Base-by-base conservation (phyloP, 2,888 invertebrate genomes). In the Zele albiditarsus region DNA sequence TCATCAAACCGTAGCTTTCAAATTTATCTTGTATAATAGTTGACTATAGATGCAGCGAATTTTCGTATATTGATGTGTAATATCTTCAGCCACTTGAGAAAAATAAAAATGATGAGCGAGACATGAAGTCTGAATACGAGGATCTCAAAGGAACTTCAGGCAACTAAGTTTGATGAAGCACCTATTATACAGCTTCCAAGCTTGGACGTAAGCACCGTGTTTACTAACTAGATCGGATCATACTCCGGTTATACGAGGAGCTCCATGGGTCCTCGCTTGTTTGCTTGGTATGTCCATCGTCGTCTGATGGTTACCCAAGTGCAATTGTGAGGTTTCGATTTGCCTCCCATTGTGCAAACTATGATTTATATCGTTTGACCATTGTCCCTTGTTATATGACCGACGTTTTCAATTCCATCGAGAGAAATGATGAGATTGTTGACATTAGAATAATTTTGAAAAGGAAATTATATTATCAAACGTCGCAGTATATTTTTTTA, bases 201-300 rank as follows among this genome's bases (percentile, higher is more conserved):
- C 53, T 46, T 49, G 62, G 49, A 62, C 75, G 60, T 67, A 71
- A 75, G 68, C 67, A 63, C 71, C 42, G 53, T 75, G 71, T 75
- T 75, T 75, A 67, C 75, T 53, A 53, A 71, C 75, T 71, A 71
- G 71, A 71, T 75, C 71, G 46, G 53, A 33, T 71, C 42, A 66
- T 75, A 63, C 58, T 65, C 65, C 8, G 8, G 60, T 66, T n/a
- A 23, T 33, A 68, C 38, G 33, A 67, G 53, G 53, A 66, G 28
- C 38, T 53, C 20, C 53, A 53, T 23, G 27, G 25, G 8, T 46
- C 28, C 46, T 46, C 28, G 68, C 62, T 71, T 75, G 75, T 67
- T 58, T 71, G 71, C 46, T 53, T 49, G 60, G 71, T 71, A 63
- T 49, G 53, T 53, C 74, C 60, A 58, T 63, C 58, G 53, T 74